Conservation (phyloP, 1,140 invertebrate species). For the Solen grandis region DNA sequence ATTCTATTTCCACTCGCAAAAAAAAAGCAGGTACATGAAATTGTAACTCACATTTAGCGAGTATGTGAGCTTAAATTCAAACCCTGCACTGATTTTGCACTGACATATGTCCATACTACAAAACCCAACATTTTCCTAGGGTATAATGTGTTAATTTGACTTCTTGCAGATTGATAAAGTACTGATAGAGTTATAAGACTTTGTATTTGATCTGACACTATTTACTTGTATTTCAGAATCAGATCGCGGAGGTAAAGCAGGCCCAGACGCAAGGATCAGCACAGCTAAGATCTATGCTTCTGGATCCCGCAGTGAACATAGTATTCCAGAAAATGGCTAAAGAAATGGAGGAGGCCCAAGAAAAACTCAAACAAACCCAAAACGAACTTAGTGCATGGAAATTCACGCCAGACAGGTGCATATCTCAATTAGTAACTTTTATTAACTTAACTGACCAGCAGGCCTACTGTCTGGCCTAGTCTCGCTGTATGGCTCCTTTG, state of each 20-base stretch:
- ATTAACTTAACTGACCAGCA: slow-evolving; percentile 45
- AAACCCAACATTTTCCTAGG: no score
- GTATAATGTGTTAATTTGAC: no score
- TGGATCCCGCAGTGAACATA: slow-evolving; percentile 98
- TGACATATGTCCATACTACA: no score
- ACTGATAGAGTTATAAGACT: no score
- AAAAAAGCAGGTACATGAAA: no score
- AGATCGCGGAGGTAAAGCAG: slow-evolving; percentile 90
- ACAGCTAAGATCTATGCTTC: slow-evolving; percentile 89
- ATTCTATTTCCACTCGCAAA: no score
- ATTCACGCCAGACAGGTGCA: slow-evolving; percentile 97
- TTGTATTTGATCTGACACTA: no score
- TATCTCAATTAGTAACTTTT: slow-evolving; percentile 68
- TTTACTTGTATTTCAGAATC: slow-evolving; percentile 87
- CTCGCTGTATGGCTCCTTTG: not conserved
- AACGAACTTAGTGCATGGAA: slow-evolving; percentile 99
- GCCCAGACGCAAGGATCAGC: slow-evolving; percentile 88
- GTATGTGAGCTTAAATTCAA: no score
- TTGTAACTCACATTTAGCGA: no score
- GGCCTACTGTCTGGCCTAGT: not conserved
- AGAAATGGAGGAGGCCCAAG: slow-evolving; percentile 93
- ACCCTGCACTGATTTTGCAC: no score
- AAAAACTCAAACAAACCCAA: slow-evolving; percentile 97
- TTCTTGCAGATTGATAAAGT: no score
- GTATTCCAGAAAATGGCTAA: slow-evolving; percentile 95